Evolutionary conservation across 2,888 invertebrate species (phyloP).

Genomic region (Drosophila prolongata): DNA sequence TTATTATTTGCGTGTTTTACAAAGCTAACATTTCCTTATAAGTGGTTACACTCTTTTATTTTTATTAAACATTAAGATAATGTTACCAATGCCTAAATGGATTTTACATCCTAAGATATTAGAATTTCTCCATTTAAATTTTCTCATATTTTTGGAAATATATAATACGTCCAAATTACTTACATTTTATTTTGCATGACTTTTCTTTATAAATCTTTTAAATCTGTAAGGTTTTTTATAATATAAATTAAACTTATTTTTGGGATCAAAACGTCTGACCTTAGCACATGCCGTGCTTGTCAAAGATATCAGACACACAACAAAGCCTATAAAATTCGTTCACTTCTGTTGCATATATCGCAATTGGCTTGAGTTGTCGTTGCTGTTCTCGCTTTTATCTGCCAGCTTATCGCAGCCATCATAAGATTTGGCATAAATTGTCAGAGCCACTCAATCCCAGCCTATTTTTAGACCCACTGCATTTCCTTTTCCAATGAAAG

Average conservation of each 20-base stretch:
- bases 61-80: too few species aligned
- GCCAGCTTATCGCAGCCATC: slow-evolving; percentile 61
- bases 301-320: slow-evolving; percentile 16
- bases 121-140: too few species aligned
- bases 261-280: slow-evolving; percentile 8
- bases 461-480: slow-evolving; percentile 4
- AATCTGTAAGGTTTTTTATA: too few species aligned
- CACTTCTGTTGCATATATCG: slow-evolving; percentile 37
- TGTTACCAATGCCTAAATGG: too few species aligned
- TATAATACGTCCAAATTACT: too few species aligned
- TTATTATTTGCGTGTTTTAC: too few species aligned
- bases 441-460: slow-evolving; percentile 30
- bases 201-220: not conserved
- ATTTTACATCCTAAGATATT: too few species aligned
- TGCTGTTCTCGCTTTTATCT: slow-evolving; percentile 52
- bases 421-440: slow-evolving; percentile 57
- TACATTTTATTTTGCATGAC: not conserved
- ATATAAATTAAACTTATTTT: slow-evolving; percentile 15
- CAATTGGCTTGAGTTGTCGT: slow-evolving; percentile 49
- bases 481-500: not conserved
- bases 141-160: too few species aligned
- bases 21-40: too few species aligned
- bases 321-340: slow-evolving; percentile 27
- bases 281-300: slow-evolving; percentile 27
- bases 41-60: too few species aligned